A percentile compares a stretch with the other conserved stretches of the same genome.
These are phyloP conservation scores for Patiria miniata DNA, from an alignment of 35 echinoderm and acorn worm genomes.

Conservation along the genomic window DNA sequence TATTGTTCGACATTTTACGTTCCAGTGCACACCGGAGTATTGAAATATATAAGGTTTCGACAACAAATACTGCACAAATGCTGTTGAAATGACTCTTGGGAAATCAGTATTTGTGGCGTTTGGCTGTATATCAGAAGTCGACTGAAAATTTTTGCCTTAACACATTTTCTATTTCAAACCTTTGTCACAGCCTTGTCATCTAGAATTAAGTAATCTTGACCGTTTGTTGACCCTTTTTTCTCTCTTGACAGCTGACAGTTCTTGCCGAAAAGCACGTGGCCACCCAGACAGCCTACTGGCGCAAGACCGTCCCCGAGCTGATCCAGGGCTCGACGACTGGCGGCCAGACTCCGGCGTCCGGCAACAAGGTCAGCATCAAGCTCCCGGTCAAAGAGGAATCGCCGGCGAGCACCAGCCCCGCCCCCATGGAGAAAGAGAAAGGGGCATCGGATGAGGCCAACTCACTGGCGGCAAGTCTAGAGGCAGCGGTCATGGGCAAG, in stretches of 20 bases:
- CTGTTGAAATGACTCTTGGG: too few species aligned
- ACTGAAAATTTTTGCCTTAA: too few species aligned
- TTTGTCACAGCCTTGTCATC: too few species aligned
- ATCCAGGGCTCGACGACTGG: not conserved
- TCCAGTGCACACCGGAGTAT: too few species aligned
- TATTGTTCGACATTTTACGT: too few species aligned
- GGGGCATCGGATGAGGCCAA: not conserved
- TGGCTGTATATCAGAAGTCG: too few species aligned
- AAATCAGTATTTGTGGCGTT: too few species aligned
- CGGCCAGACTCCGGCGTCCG: not conserved
- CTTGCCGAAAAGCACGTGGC: slow-evolving; percentile 82
- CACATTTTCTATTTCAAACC: too few species aligned
- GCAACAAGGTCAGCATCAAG: not conserved
- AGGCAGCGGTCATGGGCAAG: not conserved
- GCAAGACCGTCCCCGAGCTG: slow-evolving; percentile 50
- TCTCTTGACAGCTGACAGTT: slow-evolving; percentile 72
- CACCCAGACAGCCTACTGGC: slow-evolving; percentile 54
- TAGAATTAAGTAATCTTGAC: too few species aligned
- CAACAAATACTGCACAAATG: too few species aligned
- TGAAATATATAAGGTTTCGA: too few species aligned
- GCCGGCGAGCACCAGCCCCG: not conserved
- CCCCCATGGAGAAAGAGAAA: not conserved
- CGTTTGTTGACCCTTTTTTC: too few species aligned
- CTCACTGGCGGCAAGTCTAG: not conserved
- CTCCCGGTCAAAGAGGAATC: not conserved